phyloP scores from a whole-genome alignment of 2,797 vertebrate genomes.

The Pangasius macronema region DNA sequence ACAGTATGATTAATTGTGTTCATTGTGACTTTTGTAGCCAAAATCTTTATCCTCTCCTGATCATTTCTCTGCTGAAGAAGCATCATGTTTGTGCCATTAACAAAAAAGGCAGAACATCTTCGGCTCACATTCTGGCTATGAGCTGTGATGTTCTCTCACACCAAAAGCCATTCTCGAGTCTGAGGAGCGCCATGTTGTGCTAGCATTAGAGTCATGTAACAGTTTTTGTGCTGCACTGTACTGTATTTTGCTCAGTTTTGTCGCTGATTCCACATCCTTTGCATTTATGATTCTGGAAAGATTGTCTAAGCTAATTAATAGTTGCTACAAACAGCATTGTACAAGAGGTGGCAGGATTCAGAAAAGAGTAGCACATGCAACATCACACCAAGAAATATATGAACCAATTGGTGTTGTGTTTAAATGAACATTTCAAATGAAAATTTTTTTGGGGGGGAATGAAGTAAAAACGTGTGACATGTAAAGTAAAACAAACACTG shows the following conservation, averaged over 20 bases:
- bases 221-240: background rate
- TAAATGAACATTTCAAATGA: background rate
- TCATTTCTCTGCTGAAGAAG: background rate
- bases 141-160: background rate
- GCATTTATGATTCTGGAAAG: background rate
- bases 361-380: background rate
- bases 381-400: background rate
- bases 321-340: background rate
- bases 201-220: background rate
- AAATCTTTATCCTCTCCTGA: background rate
- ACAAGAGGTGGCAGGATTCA: too few relatives aligned
- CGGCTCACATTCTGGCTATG: background rate
- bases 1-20: background rate
- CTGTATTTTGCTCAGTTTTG: background rate
- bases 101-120: background rate
- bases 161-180: background rate
- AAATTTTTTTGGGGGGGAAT: background rate
- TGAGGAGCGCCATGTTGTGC: background rate
- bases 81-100: background rate
- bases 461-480: too few relatives aligned
- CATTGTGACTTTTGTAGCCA: background rate
- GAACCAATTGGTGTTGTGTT: background rate
- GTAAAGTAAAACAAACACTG: background rate
- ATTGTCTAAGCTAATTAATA: too few relatives aligned
- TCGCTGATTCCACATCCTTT: background rate